Conservation (phyloP, 2,888 invertebrate genomes). For the Sphaeridia pumilis region DNA sequence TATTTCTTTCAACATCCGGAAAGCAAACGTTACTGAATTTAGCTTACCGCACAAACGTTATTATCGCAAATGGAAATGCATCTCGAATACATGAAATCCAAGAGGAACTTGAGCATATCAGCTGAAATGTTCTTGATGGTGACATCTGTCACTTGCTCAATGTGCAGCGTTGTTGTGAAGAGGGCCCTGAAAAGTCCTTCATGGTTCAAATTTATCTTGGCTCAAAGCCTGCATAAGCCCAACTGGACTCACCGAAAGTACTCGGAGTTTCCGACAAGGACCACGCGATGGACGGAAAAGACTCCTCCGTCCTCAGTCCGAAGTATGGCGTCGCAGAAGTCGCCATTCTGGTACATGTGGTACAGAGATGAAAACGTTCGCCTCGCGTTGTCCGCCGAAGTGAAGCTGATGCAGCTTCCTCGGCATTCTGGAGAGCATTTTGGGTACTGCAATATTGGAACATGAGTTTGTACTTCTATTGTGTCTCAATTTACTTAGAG, state of each 20-base stretch:
- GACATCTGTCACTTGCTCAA: slow-evolving; percentile 55
- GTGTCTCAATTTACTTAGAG: neutral
- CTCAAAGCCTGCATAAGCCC: neutral
- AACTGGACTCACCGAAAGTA: slow-evolving; percentile 83
- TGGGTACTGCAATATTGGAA: neutral
- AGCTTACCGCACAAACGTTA: slow-evolving; percentile 53
- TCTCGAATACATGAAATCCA: slow-evolving; percentile 75
- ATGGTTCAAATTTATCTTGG: neutral
- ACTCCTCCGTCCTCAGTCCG: slow-evolving; percentile 66
- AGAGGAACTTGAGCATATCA: slow-evolving; percentile 61
- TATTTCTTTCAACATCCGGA: neutral
- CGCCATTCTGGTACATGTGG: slow-evolving; percentile 14
- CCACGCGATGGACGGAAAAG: slow-evolving; percentile 74
- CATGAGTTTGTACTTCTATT: no score
- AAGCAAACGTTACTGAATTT: neutral
- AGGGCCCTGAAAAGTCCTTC: slow-evolving; percentile 49
- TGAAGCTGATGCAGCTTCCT: slow-evolving; percentile 17
- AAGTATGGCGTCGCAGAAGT: slow-evolving; percentile 57
- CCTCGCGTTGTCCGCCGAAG: slow-evolving; percentile 7
- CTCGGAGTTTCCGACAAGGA: slow-evolving; percentile 75
- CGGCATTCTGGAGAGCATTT: slow-evolving; percentile 16
- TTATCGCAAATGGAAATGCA: slow-evolving; percentile 59
- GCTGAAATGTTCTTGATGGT: slow-evolving; percentile 64
- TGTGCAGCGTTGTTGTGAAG: slow-evolving; percentile 67
- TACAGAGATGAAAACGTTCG: slow-evolving; percentile 7